Evolutionary conservation across 2,113 vertebrate genomes (phyloP), one percentile per base, ranked within the genome.

Genomic region (Sterrhoptilus dennistouni): DNA sequence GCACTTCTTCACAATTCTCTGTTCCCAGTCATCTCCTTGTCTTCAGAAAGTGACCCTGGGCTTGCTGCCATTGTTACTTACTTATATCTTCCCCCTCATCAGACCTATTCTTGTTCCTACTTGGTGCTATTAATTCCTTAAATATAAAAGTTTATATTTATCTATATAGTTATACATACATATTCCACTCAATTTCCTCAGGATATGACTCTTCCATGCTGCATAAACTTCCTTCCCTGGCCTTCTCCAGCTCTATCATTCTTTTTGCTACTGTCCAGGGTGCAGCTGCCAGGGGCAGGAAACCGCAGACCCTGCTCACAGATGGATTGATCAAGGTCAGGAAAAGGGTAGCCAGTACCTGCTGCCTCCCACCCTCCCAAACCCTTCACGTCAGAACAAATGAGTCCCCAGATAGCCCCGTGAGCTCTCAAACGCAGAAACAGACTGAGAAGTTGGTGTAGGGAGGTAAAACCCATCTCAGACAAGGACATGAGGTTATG

Each of bases 141-240:
- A 93, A 83, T 93, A 94, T 92, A 86, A 90, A 96, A 90, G 82
- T 93, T 95, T 96, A 87, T 96, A 68, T 97, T 93, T 95, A 91
- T 85, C 95, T 82, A 96, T 95, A 95, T 27, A 85, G 78, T 89
- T 89, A 89, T 82, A 87, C 79, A 93, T 70, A 72, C 56, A 69
- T 92, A 83, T 56, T 93, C 69, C 56, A 38, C 38, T 87, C 76
- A 53, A 18, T 92, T 97, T 94, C 88, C 90, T 96, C 88, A 97
- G 96, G 94, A 96, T 96, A 82, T 93, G 85, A 88, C 49, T 88
- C 76, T 75, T 82, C 74, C 72, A 88, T 57, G 49, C 76, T 78
- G 80, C 93, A 96, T 95, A 96, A 96, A 96, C 90, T 95, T 96
- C 95, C 93, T 96, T 96, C 83, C 79, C 83, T 93, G 90, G 60